These are phyloP conservation scores for Orussus abietinus DNA, from an alignment of 1,140 invertebrate genomes.

Conservation along the genomic window DNA sequence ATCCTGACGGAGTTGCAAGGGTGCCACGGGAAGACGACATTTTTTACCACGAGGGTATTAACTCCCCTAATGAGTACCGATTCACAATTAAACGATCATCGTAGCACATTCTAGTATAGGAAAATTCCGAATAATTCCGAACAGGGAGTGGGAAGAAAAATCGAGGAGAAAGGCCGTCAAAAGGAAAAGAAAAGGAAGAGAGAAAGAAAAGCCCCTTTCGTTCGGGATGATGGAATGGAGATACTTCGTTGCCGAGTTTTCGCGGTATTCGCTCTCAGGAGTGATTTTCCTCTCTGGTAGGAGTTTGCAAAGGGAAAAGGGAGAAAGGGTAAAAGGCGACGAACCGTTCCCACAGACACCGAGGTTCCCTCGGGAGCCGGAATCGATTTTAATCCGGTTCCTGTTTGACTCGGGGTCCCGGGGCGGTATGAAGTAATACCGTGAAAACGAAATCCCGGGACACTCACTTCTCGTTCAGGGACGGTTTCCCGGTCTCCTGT, in stretches of 20 bases:
- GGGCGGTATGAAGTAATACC: slow-evolving; percentile 16
- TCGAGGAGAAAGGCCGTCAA: slow-evolving; percentile 22
- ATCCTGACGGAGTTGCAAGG: too few species aligned
- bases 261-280: too few species aligned
- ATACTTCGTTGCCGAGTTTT: too few species aligned
- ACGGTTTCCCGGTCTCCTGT: slow-evolving; percentile 81
- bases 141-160: slow-evolving; percentile 17
- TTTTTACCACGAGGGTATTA: too few species aligned
- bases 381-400: slow-evolving; percentile 20
- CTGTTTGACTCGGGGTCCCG: slow-evolving; percentile 14
- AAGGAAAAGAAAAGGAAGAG: slow-evolving; percentile 20
- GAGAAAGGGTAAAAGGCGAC: neutral
- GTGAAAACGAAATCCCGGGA: neutral
- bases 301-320: too few species aligned
- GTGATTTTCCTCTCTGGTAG: too few species aligned
- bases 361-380: slow-evolving; percentile 9
- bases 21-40: too few species aligned
- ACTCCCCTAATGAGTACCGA: too few species aligned
- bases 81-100: too few species aligned
- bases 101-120: slow-evolving; percentile 18
- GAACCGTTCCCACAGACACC: slow-evolving; percentile 5
- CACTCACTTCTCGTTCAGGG: slow-evolving; percentile 81
- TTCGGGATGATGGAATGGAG: too few species aligned
- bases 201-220: slow-evolving; percentile 4
- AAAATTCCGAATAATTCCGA: slow-evolving; percentile 12